Percentiles rank a stretch among this genome's conserved stretches.
Evolutionary conservation across 30 jellyfish, hydroid and myxozoan species (phyloP).

Genomic region (Pelagia noctiluca): DNA sequence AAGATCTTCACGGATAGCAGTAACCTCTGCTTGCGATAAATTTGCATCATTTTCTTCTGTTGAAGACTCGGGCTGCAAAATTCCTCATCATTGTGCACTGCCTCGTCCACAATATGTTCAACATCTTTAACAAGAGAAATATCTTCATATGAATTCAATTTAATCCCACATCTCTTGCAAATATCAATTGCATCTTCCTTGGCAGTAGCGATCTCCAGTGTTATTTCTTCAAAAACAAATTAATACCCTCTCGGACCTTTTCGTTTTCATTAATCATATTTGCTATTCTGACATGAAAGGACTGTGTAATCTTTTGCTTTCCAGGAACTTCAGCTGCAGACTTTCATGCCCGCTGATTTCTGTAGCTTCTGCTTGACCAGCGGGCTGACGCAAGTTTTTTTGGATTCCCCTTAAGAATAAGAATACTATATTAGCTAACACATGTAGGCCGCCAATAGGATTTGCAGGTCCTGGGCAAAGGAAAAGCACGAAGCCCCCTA

Average conservation of each 20-base stretch:
- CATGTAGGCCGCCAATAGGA: not conserved
- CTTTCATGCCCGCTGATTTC: conserved; percentile 60
- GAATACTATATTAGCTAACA: not conserved
- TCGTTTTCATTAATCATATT: conserved; percentile 11
- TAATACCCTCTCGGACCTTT: conserved; percentile 32
- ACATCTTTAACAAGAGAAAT: conserved; percentile 7
- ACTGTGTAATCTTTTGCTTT: conserved; percentile 36
- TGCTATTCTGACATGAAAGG: conserved; percentile 18
- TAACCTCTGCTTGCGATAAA: not conserved
- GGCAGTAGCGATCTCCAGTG: too few species aligned
- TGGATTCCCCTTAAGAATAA: conserved; percentile 35
- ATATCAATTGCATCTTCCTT: conserved; percentile 32
- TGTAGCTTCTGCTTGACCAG: conserved; percentile 48
- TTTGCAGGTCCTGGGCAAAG: too few species aligned
- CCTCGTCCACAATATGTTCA: conserved; percentile 50
- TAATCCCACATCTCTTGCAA: conserved; percentile 20
- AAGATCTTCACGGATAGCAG: not conserved
- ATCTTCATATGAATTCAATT: conserved; percentile 16
- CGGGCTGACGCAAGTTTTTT: conserved; percentile 63
- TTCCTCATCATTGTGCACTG: conserved; percentile 25
- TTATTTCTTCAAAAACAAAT: too few species aligned
- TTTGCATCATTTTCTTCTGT: not conserved
- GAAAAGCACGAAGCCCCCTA: too few species aligned
- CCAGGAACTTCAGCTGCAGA: conserved; percentile 30
- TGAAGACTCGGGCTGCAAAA: conserved; percentile 2